phyloP scores from a whole-genome alignment of 2,113 vertebrate species.

The Prochilodus magdalenae region DNA sequence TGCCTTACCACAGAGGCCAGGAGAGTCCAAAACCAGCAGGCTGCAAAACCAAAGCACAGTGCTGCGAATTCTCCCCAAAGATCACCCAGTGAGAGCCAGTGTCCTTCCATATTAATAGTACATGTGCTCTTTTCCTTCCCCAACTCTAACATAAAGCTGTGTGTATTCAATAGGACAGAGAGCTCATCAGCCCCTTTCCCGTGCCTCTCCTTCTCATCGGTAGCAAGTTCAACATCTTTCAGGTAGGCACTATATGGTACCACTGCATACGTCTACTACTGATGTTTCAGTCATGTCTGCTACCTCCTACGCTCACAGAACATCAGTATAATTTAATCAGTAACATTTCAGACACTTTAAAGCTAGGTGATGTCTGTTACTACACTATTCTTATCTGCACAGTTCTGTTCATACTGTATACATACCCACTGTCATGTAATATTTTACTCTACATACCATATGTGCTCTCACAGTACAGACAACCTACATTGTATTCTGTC shows the following conservation, averaged over 20 bases:
- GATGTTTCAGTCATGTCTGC: neutral
- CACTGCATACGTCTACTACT: neutral
- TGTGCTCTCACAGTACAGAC: too few species aligned
- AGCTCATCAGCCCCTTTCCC: constrained; percentile 90
- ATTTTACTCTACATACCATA: too few species aligned
- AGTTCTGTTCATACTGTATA: too few species aligned
- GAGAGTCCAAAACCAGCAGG: constrained; percentile 75
- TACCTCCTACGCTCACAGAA: neutral
- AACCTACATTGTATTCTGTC: too few species aligned
- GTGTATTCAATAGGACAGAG: constrained; percentile 83
- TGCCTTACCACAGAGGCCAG: constrained; percentile 74
- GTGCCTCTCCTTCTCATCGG: constrained; percentile 91
- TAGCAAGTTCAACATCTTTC: constrained; percentile 95
- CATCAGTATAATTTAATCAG: too few species aligned
- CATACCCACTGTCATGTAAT: too few species aligned
- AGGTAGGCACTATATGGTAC: constrained; percentile 77
- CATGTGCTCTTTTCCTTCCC: neutral
- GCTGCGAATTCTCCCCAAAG: constrained; percentile 79
- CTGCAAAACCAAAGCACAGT: constrained; percentile 72
- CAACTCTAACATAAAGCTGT: constrained; percentile 6
- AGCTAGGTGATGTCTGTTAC: neutral
- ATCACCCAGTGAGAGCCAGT: constrained; percentile 86
- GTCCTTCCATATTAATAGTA: neutral
- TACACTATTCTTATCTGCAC: too few species aligned
- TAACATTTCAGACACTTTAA: too few species aligned